These are phyloP conservation scores for Cheilosia scutellata DNA, from an alignment of 2,888 invertebrate genomes.

Conservation along the genomic window DNA sequence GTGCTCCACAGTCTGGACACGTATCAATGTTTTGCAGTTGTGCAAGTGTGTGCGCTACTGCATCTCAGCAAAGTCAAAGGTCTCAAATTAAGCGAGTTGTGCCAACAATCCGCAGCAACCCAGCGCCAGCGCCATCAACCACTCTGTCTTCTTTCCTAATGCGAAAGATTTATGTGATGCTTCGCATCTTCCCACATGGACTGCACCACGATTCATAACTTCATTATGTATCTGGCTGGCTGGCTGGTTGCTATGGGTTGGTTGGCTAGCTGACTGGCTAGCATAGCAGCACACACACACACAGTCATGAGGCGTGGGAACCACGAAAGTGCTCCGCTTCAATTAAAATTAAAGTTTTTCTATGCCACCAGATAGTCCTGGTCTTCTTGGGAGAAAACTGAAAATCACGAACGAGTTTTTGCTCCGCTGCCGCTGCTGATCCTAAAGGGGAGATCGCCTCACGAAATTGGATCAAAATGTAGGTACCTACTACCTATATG, in stretches of 20 bases:
- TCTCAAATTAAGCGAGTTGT: conserved; percentile 59
- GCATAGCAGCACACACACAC: neutral
- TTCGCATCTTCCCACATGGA: conserved; percentile 72
- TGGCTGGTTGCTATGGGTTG: no score
- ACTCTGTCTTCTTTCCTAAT: conserved; percentile 49
- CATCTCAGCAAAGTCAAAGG: conserved; percentile 58
- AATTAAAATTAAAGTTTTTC: conserved; percentile 75
- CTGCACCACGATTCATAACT: conserved; percentile 71
- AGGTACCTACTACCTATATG: neutral
- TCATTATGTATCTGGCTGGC: conserved; percentile 45
- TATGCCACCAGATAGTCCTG: conserved; percentile 41
- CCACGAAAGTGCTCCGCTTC: conserved; percentile 75
- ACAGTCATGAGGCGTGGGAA: conserved; percentile 67
- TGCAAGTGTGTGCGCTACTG: conserved; percentile 31
- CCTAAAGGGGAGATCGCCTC: conserved; percentile 71
- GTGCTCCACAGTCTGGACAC: conserved; percentile 34
- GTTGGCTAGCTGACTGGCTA: neutral
- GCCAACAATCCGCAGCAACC: conserved; percentile 19
- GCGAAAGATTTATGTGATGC: conserved; percentile 71
- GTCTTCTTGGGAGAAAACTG: conserved; percentile 62
- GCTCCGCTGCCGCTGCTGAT: conserved; percentile 39
- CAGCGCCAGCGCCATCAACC: conserved; percentile 23
- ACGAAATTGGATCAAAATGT: conserved; percentile 72
- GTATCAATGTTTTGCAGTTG: conserved; percentile 31
- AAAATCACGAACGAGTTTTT: conserved; percentile 74